phyloP scores from a whole-genome alignment of 1,140 invertebrate species.

The Meloidogyne floridensis region DNA sequence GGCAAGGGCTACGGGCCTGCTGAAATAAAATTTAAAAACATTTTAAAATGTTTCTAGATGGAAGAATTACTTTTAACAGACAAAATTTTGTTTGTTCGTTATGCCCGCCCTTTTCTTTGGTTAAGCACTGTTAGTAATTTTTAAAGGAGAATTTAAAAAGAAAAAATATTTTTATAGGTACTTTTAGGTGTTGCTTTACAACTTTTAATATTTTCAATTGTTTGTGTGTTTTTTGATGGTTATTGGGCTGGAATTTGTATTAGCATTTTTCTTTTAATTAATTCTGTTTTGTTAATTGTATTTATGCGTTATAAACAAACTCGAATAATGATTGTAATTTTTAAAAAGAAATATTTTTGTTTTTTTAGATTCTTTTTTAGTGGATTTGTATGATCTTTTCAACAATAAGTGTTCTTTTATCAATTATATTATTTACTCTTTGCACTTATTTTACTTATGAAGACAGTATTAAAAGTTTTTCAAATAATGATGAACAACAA shows the following conservation, averaged over 20 bases:
- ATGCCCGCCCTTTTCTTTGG: conserved; percentile 47
- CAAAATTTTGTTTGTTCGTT: conserved; percentile 48
- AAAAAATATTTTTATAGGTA: conserved; percentile 15
- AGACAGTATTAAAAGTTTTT: conserved; percentile 55
- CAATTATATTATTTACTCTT: conserved; percentile 55
- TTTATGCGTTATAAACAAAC: conserved; percentile 47
- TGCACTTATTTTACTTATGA: conserved; percentile 57
- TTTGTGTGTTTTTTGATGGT: conserved; percentile 62
- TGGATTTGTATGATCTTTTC: conserved; percentile 49
- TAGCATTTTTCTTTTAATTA: conserved; percentile 50
- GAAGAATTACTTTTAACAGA: conserved; percentile 46
- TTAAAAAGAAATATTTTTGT: not conserved
- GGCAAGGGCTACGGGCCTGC: no score
- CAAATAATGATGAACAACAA: conserved; percentile 40
- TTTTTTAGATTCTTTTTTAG: conserved; percentile 31
- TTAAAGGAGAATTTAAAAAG: no score
- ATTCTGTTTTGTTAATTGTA: conserved; percentile 51
- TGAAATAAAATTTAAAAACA: not conserved
- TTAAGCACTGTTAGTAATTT: conserved; percentile 50
- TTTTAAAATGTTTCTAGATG: not conserved
- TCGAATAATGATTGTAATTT: conserved; percentile 50
- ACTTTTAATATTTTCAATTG: conserved; percentile 58
- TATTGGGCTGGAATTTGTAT: conserved; percentile 46
- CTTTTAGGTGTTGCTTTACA: conserved; percentile 25
- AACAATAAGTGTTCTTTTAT: conserved; percentile 43